phyloP scores from a whole-genome alignment of 2,888 invertebrate genomes.

The Lasioglossum figueresi region DNA sequence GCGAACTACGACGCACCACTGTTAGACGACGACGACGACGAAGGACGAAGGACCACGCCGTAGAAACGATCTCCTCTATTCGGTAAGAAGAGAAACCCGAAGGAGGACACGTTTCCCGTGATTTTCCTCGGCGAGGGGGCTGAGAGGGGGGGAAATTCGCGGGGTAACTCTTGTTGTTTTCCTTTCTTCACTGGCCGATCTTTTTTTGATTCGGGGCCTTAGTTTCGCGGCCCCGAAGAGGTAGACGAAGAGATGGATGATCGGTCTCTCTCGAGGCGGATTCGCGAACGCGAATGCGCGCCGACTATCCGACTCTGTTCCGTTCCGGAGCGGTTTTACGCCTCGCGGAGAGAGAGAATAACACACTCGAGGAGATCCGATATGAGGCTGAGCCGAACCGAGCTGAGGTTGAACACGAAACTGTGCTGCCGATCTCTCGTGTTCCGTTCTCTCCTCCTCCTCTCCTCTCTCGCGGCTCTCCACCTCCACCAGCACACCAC shows the following conservation, averaged over 20 bases:
- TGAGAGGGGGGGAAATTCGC: background rate
- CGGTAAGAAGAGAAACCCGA: no score
- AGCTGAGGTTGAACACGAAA: slow-evolving; percentile 77
- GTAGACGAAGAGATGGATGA: background rate
- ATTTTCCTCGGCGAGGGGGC: background rate
- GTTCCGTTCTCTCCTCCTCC: slow-evolving; percentile 75
- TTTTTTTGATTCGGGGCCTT: background rate
- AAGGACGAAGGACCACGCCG: slow-evolving; percentile 7
- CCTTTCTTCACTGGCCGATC: background rate
- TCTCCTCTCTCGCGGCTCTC: slow-evolving; percentile 56
- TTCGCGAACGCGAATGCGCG: background rate
- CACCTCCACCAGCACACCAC: slow-evolving; percentile 53
- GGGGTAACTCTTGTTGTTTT: background rate
- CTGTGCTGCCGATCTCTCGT: slow-evolving; percentile 81
- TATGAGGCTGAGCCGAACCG: slow-evolving; percentile 73
- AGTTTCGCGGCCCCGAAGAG: background rate
- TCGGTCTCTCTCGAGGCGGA: slow-evolving; percentile 8
- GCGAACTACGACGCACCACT: slow-evolving; percentile 68
- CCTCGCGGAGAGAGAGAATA: slow-evolving; percentile 10
- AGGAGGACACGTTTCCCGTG: background rate
- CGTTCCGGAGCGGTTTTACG: background rate
- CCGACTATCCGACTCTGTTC: slow-evolving; percentile 19
- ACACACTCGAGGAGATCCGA: slow-evolving; percentile 57
- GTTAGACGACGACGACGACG: background rate
- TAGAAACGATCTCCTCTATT: background rate